Base-by-base conservation (phyloP, 1,140 invertebrate species). In the Camponotus vicinus region DNA sequence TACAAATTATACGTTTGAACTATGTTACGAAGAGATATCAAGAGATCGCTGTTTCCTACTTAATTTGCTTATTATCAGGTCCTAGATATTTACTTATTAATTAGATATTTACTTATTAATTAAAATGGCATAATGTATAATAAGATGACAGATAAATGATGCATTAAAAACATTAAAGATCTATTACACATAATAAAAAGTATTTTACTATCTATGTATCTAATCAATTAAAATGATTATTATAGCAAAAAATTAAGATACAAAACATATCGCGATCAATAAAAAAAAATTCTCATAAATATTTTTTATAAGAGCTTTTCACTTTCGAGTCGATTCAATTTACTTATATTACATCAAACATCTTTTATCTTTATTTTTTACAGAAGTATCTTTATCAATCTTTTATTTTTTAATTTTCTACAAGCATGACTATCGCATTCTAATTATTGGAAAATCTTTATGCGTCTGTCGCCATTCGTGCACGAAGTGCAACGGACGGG, bases 361-460 rank as follows among this genome's bases (percentile, higher is more conserved):
- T 7, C 13, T 8, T 27, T 66, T 49, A 52, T 6, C 1, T 52
- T 52, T 76, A 40, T 52, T 3, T 66, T 34, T 34, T 49, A n/a
- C n/a, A 34, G 21, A 45, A 45, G 18, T 45, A 77, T 63, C 32
- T n/a, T 49, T 9, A 71, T n/a, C 66, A 64, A 37, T 15, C 8
- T 13, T 11, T 55, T n/a, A 32, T 42, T 52, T 70, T 69, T 9
- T 18, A 70, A 40, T 55, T 42, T 40, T 11, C 32, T 18, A 57
- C 6, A 57, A 82, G 6, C 8, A 8, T 55, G n/a, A 2, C 15
- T 5, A 45, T 73, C 37, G 37, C 52, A 11, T 42, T 71, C 1
- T 42, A 37, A 61, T 82, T 15, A 59, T 8, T 18, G 11, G 11
- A 69, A 45, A 83, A 73, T 11, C 32, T 37, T 49, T 59, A 61